Evolutionary conservation across 1,140 invertebrate species (phyloP).

Genomic region (Brachionus asplanchnoidis): DNA sequence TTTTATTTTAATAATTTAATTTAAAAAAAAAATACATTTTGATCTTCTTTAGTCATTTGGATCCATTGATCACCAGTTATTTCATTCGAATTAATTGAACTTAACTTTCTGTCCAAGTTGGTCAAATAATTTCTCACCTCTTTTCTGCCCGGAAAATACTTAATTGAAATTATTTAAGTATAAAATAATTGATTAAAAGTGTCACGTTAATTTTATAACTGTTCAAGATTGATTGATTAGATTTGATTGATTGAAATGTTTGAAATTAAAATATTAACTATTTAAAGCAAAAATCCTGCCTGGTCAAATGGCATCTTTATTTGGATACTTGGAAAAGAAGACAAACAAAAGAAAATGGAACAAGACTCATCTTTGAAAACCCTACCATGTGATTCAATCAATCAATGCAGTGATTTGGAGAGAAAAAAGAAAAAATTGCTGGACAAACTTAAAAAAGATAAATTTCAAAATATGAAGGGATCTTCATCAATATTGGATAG

Average conservation of each 20-base stretch:
- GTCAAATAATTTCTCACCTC: slow-evolving; percentile 13
- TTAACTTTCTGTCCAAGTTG: not conserved
- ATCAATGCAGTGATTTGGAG: not conserved
- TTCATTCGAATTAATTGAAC: not conserved
- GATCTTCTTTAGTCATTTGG: not conserved
- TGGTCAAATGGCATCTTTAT: not conserved
- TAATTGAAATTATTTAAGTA: not conserved
- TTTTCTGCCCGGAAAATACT: slow-evolving; percentile 40
- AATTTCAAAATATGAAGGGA: slow-evolving; percentile 4
- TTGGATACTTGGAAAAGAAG: not conserved
- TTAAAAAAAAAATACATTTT: not conserved
- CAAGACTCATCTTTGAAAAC: slow-evolving; percentile 2
- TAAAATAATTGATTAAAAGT: not conserved
- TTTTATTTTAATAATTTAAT: not conserved
- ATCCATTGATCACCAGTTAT: not conserved
- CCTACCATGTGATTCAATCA: not conserved
- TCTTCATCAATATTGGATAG: not conserved
- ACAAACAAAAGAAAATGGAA: not conserved
- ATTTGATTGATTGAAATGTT: not conserved
- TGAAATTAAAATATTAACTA: not conserved
- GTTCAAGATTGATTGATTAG: not conserved
- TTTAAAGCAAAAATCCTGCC: not conserved
- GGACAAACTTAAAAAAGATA: not conserved
- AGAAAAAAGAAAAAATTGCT: not conserved
- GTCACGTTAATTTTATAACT: not conserved